Evolutionary conservation across 2,888 invertebrate genomes (phyloP).

Genomic region (Acrobasis repandana): DNA sequence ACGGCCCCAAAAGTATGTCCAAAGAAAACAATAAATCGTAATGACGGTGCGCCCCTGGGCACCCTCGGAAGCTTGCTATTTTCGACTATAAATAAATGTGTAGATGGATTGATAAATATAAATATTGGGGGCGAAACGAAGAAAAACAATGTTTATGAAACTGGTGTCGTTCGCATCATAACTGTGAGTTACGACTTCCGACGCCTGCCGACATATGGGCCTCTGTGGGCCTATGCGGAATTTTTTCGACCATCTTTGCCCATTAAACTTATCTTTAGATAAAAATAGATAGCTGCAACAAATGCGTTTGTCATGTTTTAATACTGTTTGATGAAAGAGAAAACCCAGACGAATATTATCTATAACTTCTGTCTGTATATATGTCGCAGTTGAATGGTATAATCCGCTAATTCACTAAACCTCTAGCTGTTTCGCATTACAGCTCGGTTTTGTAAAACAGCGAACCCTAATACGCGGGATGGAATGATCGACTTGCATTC

Average conservation of each 20-base stretch:
- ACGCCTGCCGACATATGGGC: constrained; percentile 74
- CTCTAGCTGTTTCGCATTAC: no score
- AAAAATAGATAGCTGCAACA: constrained; percentile 51
- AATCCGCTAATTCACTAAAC: no score
- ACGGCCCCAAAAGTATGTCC: constrained; percentile 66
- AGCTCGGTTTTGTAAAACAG: no score
- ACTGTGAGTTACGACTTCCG: constrained; percentile 83
- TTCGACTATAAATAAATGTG: constrained; percentile 82
- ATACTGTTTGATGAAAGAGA: neutral
- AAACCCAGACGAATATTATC: neutral
- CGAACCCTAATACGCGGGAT: no score
- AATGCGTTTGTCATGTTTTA: constrained; percentile 9
- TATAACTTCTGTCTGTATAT: neutral
- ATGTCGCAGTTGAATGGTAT: no score
- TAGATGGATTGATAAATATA: constrained; percentile 84
- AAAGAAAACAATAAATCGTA: constrained; percentile 81
- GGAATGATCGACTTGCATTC: no score
- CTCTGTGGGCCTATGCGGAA: constrained; percentile 54
- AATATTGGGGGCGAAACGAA: constrained; percentile 82
- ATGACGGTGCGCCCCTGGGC: constrained; percentile 73
- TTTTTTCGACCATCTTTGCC: constrained; percentile 56
- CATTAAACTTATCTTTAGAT: constrained; percentile 44
- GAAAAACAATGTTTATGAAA: constrained; percentile 84
- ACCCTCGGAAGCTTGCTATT: constrained; percentile 80
- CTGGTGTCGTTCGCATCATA: constrained; percentile 82